Base-by-base conservation (phyloP, 2,113 vertebrate genomes). In the Sphaerodactylus townsendi region DNA sequence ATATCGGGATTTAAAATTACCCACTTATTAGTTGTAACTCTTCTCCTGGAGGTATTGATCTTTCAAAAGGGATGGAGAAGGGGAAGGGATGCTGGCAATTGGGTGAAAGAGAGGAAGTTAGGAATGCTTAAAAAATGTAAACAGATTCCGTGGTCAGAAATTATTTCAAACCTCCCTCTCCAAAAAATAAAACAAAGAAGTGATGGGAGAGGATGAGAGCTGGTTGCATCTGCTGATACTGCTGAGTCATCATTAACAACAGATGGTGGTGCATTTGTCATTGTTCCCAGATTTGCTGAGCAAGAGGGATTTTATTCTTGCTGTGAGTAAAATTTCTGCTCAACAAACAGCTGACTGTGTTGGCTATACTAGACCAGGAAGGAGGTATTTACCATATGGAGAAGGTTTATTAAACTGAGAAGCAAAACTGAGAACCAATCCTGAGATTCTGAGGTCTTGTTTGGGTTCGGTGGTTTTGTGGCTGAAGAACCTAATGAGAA, bases 401-500 rank as follows among this genome's bases (percentile, higher is more conserved):
- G 93, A 99, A 98, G 89, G 98, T 98, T n/a, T 99, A 99, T 93
- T 99, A 98, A 95, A 98, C 98, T 21, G 98, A 99, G 96, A 99
- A 99, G 99, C 98, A 99, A 98, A 53, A 53, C 50, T n/a, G n/a
- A 50, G 14, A 3, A 59, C 56, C 15, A 4, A 25, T 59, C 56
- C 56, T 59, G 21, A 23, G 19, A 59, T 59, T 59, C 19, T 59
- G 56, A 59, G 56, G 56, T 23, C 56, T 59, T 5, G 25, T 59
- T 59, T 59, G 56, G 56, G 56, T 59, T 59, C 56, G 23, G 56
- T 23, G 56, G 56, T 25, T 5, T 59, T 23, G 25, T 25, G 23
- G 56, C 56, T 59, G 21, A 59, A 59, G 19, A 59, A 59, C 5
- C 56, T 23, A 59, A 59, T 25, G 23, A 59, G 56, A 59, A 59